Base-by-base conservation (phyloP, 37 sponge, comb jelly and placozoan species). In the Spongia lamella region DNA sequence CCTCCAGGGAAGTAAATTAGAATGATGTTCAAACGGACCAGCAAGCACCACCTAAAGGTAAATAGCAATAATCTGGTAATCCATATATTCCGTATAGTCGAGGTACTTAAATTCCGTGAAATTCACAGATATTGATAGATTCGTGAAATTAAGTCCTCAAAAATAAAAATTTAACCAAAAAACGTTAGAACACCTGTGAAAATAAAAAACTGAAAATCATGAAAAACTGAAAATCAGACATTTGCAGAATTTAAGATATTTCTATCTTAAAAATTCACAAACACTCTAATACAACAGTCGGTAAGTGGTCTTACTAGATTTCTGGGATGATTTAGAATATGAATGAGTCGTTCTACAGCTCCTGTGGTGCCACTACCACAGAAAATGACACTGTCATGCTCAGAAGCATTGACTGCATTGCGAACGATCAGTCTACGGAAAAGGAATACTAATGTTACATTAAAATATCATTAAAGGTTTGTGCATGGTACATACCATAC, bases 11-110 rank as follows among this genome's bases (percentile, higher is more conserved):
- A 92, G 80, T 75, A 92, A 56, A 60, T 88, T 88, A 19, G 88
- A 88, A 78, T 92, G 93, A 53, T 92, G 93, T 56, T 92, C 93
- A 92, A 88, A 92, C 9, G 93, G 93, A 52, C 93, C 81, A 27
- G 78, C 84, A 83, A 92, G 83, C 66, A 92, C 88, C 52, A 92
- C 74, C 80, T 83, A 50, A 26, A 57, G 26, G 30, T 14, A 58
- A 43, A 43, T 13, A 43, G 47, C 47, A 43, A 43, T 9, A 43
- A 9, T n/a, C n/a, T n/a, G n/a, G n/a, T n/a, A n/a, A n/a, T n/a
- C n/a, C n/a, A n/a, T n/a, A n/a, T n/a, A n/a, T n/a, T n/a, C n/a
- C n/a, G n/a, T n/a, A n/a, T n/a, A n/a, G n/a, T n/a, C n/a, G n/a
- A n/a, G n/a, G n/a, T n/a, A n/a, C n/a, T n/a, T n/a, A n/a, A n/a